A percentile compares a stretch with the other conserved stretches of the same genome.
Evolutionary conservation across 2,888 invertebrate genomes (phyloP).

Genomic region (Panopea generosa): DNA sequence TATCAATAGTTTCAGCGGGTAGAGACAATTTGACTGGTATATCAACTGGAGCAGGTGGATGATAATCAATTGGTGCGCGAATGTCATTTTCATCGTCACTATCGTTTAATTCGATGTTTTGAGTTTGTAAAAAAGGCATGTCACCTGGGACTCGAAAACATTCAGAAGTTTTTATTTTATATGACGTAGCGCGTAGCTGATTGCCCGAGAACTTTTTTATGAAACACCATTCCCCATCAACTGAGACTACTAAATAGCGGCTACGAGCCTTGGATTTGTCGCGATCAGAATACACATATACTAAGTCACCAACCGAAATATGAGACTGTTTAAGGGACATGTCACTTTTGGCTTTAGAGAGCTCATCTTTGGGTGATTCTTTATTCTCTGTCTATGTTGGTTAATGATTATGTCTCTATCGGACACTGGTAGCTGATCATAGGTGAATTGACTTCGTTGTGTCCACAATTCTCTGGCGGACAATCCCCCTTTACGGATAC

Average conservation of each 20-base stretch:
- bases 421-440: constrained; percentile 48
- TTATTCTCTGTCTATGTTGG: background rate
- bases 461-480: constrained; percentile 62
- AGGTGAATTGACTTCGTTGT: constrained; percentile 62
- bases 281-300: too few relatives aligned
- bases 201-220: background rate
- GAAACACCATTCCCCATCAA: constrained; percentile 1
- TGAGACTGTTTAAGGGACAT: too few relatives aligned
- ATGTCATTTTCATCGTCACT: too few relatives aligned
- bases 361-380: constrained; percentile 15
- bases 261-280: too few relatives aligned
- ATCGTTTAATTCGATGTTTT: too few relatives aligned
- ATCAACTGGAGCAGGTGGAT: too few relatives aligned
- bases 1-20: too few relatives aligned
- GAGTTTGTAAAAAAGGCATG: background rate
- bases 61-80: too few relatives aligned
- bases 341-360: too few relatives aligned
- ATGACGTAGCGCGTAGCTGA: background rate
- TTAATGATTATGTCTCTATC: constrained; percentile 49
- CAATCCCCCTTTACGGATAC: constrained; percentile 47
- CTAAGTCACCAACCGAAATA: too few relatives aligned
- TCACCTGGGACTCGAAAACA: background rate
- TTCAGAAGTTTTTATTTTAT: background rate
- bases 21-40: too few relatives aligned
- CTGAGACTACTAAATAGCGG: background rate